These are phyloP conservation scores for Eristalis intricaria DNA, from an alignment of 2,888 invertebrate species.

Conservation along the genomic window DNA sequence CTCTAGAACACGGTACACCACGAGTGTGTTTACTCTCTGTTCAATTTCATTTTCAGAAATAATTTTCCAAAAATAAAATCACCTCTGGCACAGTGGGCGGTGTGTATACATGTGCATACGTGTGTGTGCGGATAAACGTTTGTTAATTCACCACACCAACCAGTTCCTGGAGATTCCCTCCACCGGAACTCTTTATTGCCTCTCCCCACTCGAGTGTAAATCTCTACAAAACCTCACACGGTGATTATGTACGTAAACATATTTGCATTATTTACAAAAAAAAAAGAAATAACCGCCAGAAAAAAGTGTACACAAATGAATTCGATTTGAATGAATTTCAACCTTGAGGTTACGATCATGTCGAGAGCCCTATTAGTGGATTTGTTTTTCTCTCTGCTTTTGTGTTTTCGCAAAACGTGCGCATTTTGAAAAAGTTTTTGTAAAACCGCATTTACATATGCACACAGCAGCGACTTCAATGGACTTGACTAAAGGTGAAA, in stretches of 20 bases:
- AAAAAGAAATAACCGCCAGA: not conserved
- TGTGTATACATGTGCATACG: not conserved
- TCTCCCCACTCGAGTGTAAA: not conserved
- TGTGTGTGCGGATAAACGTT: not conserved
- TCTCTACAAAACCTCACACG: not conserved
- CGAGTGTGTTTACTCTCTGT: not conserved
- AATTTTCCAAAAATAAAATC: not conserved
- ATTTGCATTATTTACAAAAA: not conserved
- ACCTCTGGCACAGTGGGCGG: not conserved
- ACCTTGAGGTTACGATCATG: not conserved
- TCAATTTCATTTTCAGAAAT: not conserved
- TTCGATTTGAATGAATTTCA: not conserved
- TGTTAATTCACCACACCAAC: not conserved
- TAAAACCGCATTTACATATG: not conserved
- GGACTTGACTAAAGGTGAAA: not conserved
- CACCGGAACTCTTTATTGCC: not conserved
- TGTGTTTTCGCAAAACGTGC: not conserved
- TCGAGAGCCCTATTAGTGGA: not conserved
- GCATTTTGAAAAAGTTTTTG: not conserved
- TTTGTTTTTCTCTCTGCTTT: not conserved
- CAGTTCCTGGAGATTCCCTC: conserved; percentile 2
- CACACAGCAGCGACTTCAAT: not conserved
- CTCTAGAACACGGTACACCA: not conserved
- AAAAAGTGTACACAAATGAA: conserved; percentile 13
- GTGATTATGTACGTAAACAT: not conserved